Conservation (phyloP, 2,888 invertebrate species). For the Tanytarsus gracilentus region DNA sequence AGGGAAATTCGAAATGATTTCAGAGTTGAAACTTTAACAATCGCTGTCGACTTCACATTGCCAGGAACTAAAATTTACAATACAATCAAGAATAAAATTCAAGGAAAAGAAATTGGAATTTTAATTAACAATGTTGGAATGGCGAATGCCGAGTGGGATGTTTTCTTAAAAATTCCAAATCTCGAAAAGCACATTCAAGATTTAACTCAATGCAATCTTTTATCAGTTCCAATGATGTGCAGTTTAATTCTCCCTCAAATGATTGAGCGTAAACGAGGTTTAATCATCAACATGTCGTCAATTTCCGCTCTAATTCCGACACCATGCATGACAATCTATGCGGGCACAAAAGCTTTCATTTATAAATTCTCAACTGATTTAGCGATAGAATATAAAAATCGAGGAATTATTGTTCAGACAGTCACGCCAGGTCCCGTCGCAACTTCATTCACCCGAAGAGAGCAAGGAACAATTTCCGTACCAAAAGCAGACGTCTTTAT, state of each 20-base stretch:
- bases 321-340: neutral
- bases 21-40: slow-evolving; percentile 46
- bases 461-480: slow-evolving; percentile 59
- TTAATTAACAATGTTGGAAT: slow-evolving; percentile 56
- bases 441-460: slow-evolving; percentile 82
- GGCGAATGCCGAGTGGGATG: slow-evolving; percentile 48
- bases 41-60: slow-evolving; percentile 49
- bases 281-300: slow-evolving; percentile 22
- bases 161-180: slow-evolving; percentile 34
- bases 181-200: slow-evolving; percentile 31
- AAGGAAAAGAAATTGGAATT: slow-evolving; percentile 47
- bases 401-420: slow-evolving; percentile 70
- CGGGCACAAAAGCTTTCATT: slow-evolving; percentile 52
- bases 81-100: slow-evolving; percentile 43
- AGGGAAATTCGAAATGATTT: slow-evolving; percentile 57
- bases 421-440: slow-evolving; percentile 82
- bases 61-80: slow-evolving; percentile 43
- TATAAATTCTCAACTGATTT: slow-evolving; percentile 72
- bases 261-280: slow-evolving; percentile 1
- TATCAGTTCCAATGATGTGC: slow-evolving; percentile 28
- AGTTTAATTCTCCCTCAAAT: slow-evolving; percentile 26
- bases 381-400: slow-evolving; percentile 60
- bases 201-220: slow-evolving; percentile 13
- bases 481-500: slow-evolving; percentile 67
- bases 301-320: slow-evolving; percentile 15